Evolutionary conservation across 2,113 vertebrate species (phyloP).

Genomic region (Dipodomys ordii): DNA sequence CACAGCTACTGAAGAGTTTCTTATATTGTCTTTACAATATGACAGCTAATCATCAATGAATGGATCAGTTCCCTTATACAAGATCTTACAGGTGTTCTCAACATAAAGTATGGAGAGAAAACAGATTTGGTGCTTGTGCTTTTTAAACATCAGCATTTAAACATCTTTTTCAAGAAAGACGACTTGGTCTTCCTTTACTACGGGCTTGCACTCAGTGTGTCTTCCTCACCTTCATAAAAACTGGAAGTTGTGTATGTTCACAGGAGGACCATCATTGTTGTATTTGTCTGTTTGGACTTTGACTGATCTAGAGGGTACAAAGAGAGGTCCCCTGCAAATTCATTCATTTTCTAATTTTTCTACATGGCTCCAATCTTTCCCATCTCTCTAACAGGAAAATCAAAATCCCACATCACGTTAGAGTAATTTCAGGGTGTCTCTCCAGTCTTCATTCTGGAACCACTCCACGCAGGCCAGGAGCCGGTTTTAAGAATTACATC

Average conservation of each 20-base stretch:
- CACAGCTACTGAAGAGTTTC: background rate
- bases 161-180: background rate
- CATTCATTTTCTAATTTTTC: too few relatives aligned
- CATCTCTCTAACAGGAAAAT: background rate
- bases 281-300: background rate
- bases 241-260: fast-evolving
- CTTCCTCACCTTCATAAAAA: background rate
- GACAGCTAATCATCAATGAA: background rate
- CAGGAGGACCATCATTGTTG: too few relatives aligned
- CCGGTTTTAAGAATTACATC: background rate
- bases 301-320: background rate
- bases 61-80: background rate
- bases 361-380: background rate
- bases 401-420: background rate
- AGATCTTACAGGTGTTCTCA: fast-evolving
- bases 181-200: background rate
- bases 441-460: background rate
- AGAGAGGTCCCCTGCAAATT: fast-evolving
- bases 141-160: too few relatives aligned
- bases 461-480: background rate
- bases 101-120: background rate
- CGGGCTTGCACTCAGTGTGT: fast-evolving
- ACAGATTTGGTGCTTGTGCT: background rate
- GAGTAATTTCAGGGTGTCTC: background rate
- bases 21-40: background rate